A percentile compares a stretch with the other conserved stretches of the same genome.
phyloP scores from a whole-genome alignment of 37 sponge, comb jelly and placozoan genomes.

The Halichondria panicea region DNA sequence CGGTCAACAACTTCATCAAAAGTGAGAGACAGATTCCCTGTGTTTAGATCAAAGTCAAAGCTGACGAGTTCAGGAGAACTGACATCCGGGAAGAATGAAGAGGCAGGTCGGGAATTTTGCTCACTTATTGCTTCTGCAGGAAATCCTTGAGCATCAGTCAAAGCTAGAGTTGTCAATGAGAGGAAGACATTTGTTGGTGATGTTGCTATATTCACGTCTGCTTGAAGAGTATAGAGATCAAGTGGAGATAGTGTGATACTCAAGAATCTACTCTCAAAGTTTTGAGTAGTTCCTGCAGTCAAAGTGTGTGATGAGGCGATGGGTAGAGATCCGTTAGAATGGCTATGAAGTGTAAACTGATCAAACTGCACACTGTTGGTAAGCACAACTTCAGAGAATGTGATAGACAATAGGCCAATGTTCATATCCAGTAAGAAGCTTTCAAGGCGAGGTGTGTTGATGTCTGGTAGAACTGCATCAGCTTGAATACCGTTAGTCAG shows the following conservation, averaged over 20 bases:
- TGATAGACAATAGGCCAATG: conserved; percentile 62
- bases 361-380: conserved; percentile 52
- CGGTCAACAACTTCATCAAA: conserved; percentile 79
- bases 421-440: conserved; percentile 72
- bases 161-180: conserved; percentile 62
- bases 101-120: conserved; percentile 41
- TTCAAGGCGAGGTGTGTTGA: conserved; percentile 66
- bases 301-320: conserved; percentile 42
- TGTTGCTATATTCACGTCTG: conserved; percentile 53
- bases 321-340: conserved; percentile 31
- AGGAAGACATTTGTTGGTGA: conserved; percentile 46
- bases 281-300: conserved; percentile 63
- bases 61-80: conserved; percentile 60
- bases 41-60: conserved; percentile 75
- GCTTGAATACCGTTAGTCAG: conserved; percentile 53
- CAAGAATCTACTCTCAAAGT: conserved; percentile 41
- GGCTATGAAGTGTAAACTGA: conserved; percentile 63
- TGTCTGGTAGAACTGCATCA: conserved; percentile 57
- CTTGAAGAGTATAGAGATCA: conserved; percentile 63
- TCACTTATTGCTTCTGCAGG: conserved; percentile 18
- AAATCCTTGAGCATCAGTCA: conserved; percentile 73
- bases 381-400: conserved; percentile 84
- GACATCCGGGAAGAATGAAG: conserved; percentile 45
- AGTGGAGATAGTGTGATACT: conserved; percentile 51
- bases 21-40: conserved; percentile 54